Percentiles rank a stretch among this genome's conserved stretches.
Conservation (phyloP, 2,888 invertebrate species). For the Leucophenga montana region DNA sequence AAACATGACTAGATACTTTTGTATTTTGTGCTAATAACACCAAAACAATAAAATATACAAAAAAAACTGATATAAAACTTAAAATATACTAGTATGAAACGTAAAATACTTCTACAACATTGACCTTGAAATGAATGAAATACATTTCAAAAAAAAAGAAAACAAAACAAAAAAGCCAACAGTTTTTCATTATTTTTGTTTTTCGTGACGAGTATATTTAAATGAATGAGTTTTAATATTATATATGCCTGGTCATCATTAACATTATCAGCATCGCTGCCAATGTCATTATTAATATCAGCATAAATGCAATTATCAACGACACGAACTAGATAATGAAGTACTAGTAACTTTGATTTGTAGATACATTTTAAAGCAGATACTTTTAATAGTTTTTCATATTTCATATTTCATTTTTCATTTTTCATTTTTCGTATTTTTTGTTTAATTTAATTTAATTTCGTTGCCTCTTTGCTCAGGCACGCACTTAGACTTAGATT, state of each 20-base stretch:
- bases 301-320: not conserved
- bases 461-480: not conserved
- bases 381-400: too few species aligned
- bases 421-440: too few species aligned
- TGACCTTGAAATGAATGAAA: slow-evolving; percentile 10
- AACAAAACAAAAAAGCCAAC: too few species aligned
- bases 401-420: too few species aligned
- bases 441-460: too few species aligned
- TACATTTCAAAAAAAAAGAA: not conserved
- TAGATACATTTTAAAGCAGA: not conserved
- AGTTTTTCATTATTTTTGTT: not conserved
- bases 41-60: not conserved
- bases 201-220: not conserved
- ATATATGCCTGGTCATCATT: slow-evolving; percentile 1
- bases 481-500: not conserved
- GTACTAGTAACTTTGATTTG: slow-evolving; percentile 1
- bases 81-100: not conserved
- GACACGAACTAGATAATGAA: not conserved
- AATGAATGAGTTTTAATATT: not conserved
- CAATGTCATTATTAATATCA: not conserved
- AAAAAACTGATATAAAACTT: not conserved
- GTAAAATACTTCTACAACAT: not conserved
- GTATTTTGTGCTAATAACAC: not conserved
- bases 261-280: not conserved
- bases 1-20: slow-evolving; percentile 5